Evolutionary conservation across 2,888 invertebrate genomes (phyloP).

Genomic region (Diachrysia chrysitis): DNA sequence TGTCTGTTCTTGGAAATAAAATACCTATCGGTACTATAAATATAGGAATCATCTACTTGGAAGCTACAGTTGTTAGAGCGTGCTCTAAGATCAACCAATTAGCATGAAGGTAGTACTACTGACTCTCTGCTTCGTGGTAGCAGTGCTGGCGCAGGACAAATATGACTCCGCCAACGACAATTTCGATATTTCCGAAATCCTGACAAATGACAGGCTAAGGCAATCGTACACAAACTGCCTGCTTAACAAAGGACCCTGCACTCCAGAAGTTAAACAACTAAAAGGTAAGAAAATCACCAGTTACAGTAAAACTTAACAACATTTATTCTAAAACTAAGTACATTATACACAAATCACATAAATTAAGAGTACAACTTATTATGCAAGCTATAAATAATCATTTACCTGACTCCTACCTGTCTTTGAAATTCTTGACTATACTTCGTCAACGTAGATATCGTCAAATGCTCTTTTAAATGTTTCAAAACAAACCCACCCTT

Average conservation of each 20-base stretch:
- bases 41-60: slow-evolving; percentile 47
- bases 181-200: slow-evolving; percentile 91
- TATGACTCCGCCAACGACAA: slow-evolving; percentile 91
- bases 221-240: slow-evolving; percentile 92
- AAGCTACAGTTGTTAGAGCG: slow-evolving; percentile 46
- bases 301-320: slow-evolving; percentile 8
- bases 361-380: slow-evolving; percentile 24
- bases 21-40: slow-evolving; percentile 63
- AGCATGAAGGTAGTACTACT: slow-evolving; percentile 73
- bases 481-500: slow-evolving; percentile 77
- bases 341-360: slow-evolving; percentile 14
- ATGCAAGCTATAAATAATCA: slow-evolving; percentile 11
- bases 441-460: neutral
- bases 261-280: slow-evolving; percentile 91
- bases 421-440: neutral
- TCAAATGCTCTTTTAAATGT: slow-evolving; percentile 13
- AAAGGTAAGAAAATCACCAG: slow-evolving; percentile 88
- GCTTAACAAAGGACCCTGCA: slow-evolving; percentile 91
- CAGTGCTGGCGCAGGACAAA: slow-evolving; percentile 74
- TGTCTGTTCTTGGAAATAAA: slow-evolving; percentile 56
- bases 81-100: slow-evolving; percentile 34
- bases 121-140: slow-evolving; percentile 65
- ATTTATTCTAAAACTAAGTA: slow-evolving; percentile 22
- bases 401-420: neutral
- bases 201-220: slow-evolving; percentile 91